A percentile compares a stretch with the other conserved stretches of the same genome.
Conservation (phyloP, 1,140 invertebrate species). For the Thrips palmi region DNA sequence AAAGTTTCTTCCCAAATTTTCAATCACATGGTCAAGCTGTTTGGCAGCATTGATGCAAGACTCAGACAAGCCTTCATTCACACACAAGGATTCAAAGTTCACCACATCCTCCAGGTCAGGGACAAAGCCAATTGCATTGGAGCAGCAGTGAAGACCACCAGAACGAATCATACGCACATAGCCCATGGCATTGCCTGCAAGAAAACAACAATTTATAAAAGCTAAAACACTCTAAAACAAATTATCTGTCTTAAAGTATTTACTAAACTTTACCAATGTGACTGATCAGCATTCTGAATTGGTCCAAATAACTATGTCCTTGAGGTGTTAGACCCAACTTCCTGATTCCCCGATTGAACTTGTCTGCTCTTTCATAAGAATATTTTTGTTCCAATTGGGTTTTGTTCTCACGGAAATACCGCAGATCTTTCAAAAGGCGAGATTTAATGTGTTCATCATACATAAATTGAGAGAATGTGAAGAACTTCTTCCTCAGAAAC, state of each 20-base stretch:
- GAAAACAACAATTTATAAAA: constrained; percentile 5
- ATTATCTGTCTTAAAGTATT: constrained; percentile 3
- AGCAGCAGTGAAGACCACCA: constrained; percentile 80
- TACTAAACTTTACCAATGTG: constrained; percentile 52
- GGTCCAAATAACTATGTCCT: constrained; percentile 76
- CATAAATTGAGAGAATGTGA: constrained; percentile 91
- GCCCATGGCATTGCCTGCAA: constrained; percentile 78
- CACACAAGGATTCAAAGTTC: constrained; percentile 34
- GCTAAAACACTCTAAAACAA: constrained; percentile 6
- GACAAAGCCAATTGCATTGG: constrained; percentile 77
- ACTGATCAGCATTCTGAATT: constrained; percentile 79
- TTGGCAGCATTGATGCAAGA: constrained; percentile 44
- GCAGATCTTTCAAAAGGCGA: constrained; percentile 74
- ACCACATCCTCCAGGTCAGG: constrained; percentile 60
- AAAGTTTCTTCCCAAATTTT: constrained; percentile 66
- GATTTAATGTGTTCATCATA: constrained; percentile 98
- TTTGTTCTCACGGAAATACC: constrained; percentile 43
- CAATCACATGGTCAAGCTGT: constrained; percentile 57
- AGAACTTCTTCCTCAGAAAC: constrained; percentile 86
- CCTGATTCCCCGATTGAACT: constrained; percentile 82
- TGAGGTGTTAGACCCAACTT: constrained; percentile 72
- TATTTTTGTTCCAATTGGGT: constrained; percentile 38
- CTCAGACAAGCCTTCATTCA: constrained; percentile 34
- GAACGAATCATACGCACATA: constrained; percentile 89
- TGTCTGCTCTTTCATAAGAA: constrained; percentile 80